Evolutionary conservation across 2,888 invertebrate genomes (phyloP).

Genomic region (Cryptus viduatorius): DNA sequence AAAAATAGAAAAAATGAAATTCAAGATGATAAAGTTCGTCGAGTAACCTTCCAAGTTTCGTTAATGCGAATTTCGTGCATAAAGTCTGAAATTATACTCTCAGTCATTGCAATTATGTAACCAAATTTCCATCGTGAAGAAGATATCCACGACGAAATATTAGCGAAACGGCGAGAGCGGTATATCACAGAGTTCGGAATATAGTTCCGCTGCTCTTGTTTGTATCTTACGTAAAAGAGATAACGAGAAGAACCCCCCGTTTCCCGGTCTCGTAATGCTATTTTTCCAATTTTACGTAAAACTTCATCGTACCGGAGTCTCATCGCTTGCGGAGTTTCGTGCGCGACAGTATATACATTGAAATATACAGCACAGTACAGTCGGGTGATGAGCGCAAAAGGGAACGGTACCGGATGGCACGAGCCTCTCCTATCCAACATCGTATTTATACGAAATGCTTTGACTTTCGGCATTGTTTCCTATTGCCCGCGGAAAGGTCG

Average conservation of each 20-base stretch:
- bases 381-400: constrained; percentile 30
- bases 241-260: constrained; percentile 41
- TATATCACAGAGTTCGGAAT: neutral
- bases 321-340: constrained; percentile 41
- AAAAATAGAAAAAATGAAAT: too few relatives aligned
- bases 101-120: constrained; percentile 1
- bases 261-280: constrained; percentile 32
- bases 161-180: constrained; percentile 1
- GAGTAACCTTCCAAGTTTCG: too few relatives aligned
- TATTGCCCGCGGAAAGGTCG: constrained; percentile 27
- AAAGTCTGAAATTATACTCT: neutral
- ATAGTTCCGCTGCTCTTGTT: constrained; percentile 15
- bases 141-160: constrained; percentile 11
- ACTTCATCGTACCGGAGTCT: constrained; percentile 32
- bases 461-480: constrained; percentile 66
- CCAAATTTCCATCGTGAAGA: neutral
- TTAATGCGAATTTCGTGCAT: neutral
- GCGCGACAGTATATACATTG: constrained; percentile 51
- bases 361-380: constrained; percentile 10
- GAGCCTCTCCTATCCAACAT: constrained; percentile 48
- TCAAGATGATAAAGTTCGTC: too few relatives aligned
- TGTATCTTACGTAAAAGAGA: constrained; percentile 21
- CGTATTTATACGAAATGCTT: constrained; percentile 64
- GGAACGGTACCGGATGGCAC: constrained; percentile 61
- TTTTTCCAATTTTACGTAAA: constrained; percentile 55